phyloP scores from a whole-genome alignment of 2,797 vertebrate species.

The Lophotriccus pileatus region DNA sequence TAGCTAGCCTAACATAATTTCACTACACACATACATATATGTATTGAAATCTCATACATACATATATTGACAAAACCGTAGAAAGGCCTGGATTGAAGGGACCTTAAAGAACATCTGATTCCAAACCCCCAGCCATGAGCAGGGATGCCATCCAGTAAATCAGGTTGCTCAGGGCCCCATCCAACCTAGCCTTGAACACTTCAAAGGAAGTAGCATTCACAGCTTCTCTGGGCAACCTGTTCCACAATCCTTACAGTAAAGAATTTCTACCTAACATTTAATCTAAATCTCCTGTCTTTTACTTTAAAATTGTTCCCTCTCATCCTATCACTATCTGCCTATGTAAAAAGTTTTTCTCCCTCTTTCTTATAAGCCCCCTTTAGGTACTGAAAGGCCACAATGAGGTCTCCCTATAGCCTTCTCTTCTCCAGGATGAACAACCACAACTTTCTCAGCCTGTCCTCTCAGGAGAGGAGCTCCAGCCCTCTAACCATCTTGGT shows the following conservation, averaged over 20 bases:
- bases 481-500: neutral
- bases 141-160: neutral
- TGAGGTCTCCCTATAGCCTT: neutral
- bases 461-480: neutral
- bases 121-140: fast-evolving
- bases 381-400: neutral
- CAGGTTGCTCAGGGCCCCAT: neutral
- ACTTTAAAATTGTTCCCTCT: neutral
- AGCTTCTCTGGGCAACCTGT: neutral
- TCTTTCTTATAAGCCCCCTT: neutral
- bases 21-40: neutral
- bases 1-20: neutral
- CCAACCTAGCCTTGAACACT: neutral
- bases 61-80: neutral
- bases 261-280: neutral
- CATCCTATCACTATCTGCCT: too few relatives aligned
- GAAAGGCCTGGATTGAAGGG: neutral
- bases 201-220: neutral
- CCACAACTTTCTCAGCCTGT: neutral
- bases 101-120: neutral
- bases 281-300: neutral
- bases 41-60: neutral
- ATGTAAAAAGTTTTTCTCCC: neutral
- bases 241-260: neutral
- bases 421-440: neutral